phyloP scores from a whole-genome alignment of 2,888 invertebrate species.

The Heliconius ismenius region DNA sequence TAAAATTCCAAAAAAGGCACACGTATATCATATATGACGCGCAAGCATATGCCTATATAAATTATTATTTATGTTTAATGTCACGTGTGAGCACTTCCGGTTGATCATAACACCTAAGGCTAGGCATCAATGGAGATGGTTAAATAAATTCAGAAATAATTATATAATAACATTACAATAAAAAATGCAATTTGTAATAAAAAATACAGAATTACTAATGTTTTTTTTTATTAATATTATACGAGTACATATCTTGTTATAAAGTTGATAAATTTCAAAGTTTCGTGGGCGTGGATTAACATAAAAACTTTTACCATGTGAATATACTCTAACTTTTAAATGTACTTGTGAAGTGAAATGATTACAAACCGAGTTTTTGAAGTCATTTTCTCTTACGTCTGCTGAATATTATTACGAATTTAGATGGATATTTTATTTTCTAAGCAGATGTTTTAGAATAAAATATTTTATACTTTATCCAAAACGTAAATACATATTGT shows the following conservation, averaged over 20 bases:
- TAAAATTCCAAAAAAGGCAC: neutral
- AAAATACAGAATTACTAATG: neutral
- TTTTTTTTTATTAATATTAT: neutral
- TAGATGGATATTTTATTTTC: neutral
- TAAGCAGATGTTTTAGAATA: neutral
- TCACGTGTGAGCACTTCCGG: slow-evolving; percentile 29
- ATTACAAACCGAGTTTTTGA: neutral
- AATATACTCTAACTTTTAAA: slow-evolving; percentile 5
- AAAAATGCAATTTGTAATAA: neutral
- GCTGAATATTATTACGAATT: neutral
- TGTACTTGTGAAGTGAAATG: neutral
- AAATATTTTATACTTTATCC: neutral
- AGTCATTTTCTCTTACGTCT: slow-evolving; percentile 2
- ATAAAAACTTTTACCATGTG: neutral
- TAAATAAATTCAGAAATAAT: neutral
- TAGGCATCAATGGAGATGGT: neutral
- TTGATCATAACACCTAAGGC: slow-evolving; percentile 5
- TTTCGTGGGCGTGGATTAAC: neutral
- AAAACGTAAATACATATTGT: neutral
- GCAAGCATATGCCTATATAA: neutral
- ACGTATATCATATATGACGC: slow-evolving; percentile 2
- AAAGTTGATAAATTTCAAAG: neutral
- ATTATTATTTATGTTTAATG: slow-evolving; percentile 7
- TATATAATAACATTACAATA: neutral
- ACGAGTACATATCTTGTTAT: neutral